A percentile compares a stretch with the other conserved stretches of the same genome.
Conservation (phyloP, 1,140 invertebrate species). For the Camponotus floridanus region DNA sequence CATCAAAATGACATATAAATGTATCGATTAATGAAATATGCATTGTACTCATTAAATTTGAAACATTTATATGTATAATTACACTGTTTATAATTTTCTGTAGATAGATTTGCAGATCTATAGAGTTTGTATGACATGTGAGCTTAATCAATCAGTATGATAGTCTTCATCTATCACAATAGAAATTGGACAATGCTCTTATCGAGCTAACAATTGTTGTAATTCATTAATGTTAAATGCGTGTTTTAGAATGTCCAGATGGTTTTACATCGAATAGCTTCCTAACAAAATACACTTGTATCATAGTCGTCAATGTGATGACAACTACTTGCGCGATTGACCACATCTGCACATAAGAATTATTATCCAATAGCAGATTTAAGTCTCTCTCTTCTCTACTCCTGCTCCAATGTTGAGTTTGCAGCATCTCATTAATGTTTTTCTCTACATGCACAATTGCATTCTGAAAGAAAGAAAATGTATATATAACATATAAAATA, state of each 20-base stretch:
- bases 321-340: constrained; percentile 95
- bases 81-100: neutral
- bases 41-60: neutral
- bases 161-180: constrained; percentile 8
- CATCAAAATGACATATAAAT: neutral
- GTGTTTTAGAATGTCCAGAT: constrained; percentile 87
- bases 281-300: constrained; percentile 95
- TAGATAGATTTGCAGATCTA: neutral
- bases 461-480: constrained; percentile 87
- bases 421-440: constrained; percentile 95
- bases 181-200: neutral
- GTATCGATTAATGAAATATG: neutral
- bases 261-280: constrained; percentile 94
- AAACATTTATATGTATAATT: neutral
- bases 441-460: constrained; percentile 92
- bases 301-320: constrained; percentile 90
- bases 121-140: neutral
- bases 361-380: constrained; percentile 94
- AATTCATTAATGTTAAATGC: constrained; percentile 84
- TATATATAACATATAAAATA: neutral
- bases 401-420: constrained; percentile 92
- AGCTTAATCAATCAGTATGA: neutral
- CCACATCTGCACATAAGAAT: constrained; percentile 94
- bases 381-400: constrained; percentile 93
- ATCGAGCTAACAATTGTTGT: neutral